phyloP scores from a whole-genome alignment of 2,113 vertebrate genomes.

The Eretmochelys imbricata region DNA sequence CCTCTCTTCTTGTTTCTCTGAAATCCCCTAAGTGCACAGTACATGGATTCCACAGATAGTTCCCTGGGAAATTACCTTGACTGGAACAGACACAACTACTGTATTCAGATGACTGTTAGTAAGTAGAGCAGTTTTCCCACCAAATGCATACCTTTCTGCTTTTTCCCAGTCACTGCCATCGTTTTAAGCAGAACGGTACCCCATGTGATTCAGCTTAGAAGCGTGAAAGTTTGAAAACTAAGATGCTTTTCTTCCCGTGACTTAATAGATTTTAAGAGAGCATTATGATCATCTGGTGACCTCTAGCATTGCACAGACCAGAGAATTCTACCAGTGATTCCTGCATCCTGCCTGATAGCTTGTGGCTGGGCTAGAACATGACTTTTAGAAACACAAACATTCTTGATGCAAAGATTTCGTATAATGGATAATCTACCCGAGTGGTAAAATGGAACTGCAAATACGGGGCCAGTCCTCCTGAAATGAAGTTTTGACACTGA shows the following conservation, averaged over 20 bases:
- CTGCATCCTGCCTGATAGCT: background rate
- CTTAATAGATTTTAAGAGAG: background rate
- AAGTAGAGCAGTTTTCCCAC: background rate
- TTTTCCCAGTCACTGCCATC: background rate
- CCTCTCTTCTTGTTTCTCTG: background rate
- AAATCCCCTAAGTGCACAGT: fast-evolving
- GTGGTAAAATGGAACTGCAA: background rate
- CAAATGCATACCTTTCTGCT: background rate
- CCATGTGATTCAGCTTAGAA: background rate
- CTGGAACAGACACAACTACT: background rate
- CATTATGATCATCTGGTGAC: fast-evolving
- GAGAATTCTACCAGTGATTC: background rate
- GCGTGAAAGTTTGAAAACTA: background rate
- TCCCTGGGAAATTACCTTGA: background rate
- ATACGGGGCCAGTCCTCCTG: background rate
- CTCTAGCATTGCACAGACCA: fast-evolving
- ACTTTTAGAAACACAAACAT: background rate
- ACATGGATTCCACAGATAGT: background rate
- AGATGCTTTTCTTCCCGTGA: background rate
- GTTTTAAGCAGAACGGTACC: fast-evolving
- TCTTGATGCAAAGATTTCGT: background rate
- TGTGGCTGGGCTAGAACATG: background rate
- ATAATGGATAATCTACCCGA: background rate
- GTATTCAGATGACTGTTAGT: background rate
- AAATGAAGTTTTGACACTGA: background rate